Base-by-base conservation (phyloP, 2,888 invertebrate genomes). In the Acanthosepion pharaonis region DNA sequence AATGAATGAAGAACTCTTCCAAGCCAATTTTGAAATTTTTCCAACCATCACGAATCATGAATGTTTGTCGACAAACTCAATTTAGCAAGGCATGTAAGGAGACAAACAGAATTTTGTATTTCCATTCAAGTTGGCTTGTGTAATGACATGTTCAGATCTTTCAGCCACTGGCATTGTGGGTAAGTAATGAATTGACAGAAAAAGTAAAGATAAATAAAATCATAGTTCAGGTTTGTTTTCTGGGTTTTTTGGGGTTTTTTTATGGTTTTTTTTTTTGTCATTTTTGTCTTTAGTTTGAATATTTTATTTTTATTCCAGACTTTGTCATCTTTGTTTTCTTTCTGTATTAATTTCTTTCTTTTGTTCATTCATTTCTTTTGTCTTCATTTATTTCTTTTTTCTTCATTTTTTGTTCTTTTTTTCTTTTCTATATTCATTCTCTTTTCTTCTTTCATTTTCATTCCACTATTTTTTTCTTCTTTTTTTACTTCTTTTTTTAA, bases 31-130 rank as follows among this genome's bases (percentile, higher is more conserved):
- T 78, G 78, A 78, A 15, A 33, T n/a, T 78, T 78, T 78, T 78
- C 78, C n/a, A 78, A 78, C 78, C n/a, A 78, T 78, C 78, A 33
- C n/a, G n/a, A 78, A 78, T 78, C 78, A 33, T 15, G n/a, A 78
- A n/a, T 78, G 78, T 78, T 78, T 78, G 78, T 28, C 78, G n/a
- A 78, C 33, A 78, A 78, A 78, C 78, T 15, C 78, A 78, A 78
- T 78, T 78, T 78, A 33, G 15, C 33, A 78, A 33, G 11, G 78
- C 18, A n/a, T 78, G 33, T 78, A 78, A 78, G 33, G n/a, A 78
- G 78, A n/a, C 78, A 78, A 78, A 78, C 33, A n/a, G n/a, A 78
- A 78, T 78, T 78, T 78, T 78, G n/a, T n/a, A 78, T n/a, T 78
- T 78, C n/a, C n/a, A 11, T 78, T 78, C 18, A 18, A 78, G 78